Percentiles rank a stretch among this genome's conserved stretches.
Conservation (phyloP, 2,797 vertebrate species). For the Gymnothorax javanicus region DNA sequence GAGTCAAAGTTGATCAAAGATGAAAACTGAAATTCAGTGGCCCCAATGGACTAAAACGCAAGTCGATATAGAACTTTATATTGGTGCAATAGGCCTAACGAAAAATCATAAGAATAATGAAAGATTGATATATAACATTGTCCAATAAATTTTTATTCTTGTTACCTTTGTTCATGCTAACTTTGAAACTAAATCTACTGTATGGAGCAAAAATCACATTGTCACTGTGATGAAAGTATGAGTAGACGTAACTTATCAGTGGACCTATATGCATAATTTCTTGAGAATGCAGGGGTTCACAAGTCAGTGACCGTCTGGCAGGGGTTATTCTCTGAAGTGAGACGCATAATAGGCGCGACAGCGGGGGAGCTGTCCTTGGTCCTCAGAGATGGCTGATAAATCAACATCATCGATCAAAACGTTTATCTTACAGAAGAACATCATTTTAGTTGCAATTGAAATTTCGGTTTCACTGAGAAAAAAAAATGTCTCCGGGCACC, state of each 20-base stretch:
- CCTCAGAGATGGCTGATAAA: conserved; percentile 51
- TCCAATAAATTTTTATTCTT: neutral
- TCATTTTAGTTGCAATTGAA: neutral
- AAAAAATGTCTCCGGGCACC: no score
- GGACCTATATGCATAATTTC: neutral
- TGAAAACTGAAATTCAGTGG: neutral
- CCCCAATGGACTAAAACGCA: neutral
- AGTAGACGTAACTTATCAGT: neutral
- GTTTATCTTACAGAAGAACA: neutral
- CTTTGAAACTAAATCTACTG: neutral
- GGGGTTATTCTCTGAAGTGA: conserved; percentile 63
- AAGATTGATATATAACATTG: neutral
- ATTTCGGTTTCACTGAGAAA: neutral
- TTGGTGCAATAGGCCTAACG: neutral
- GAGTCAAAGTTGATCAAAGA: neutral
- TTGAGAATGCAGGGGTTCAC: no score
- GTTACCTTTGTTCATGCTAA: neutral
- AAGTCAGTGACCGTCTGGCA: conserved; percentile 40
- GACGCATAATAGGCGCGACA: conserved; percentile 48
- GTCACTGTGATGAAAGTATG: no score
- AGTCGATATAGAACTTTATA: neutral
- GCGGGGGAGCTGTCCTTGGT: conserved; percentile 51
- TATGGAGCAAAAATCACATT: neutral
- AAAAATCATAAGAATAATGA: neutral
- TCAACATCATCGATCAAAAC: neutral